Evolutionary conservation across 2,113 vertebrate genomes (phyloP).

Genomic region (Ceyx margarethae): DNA sequence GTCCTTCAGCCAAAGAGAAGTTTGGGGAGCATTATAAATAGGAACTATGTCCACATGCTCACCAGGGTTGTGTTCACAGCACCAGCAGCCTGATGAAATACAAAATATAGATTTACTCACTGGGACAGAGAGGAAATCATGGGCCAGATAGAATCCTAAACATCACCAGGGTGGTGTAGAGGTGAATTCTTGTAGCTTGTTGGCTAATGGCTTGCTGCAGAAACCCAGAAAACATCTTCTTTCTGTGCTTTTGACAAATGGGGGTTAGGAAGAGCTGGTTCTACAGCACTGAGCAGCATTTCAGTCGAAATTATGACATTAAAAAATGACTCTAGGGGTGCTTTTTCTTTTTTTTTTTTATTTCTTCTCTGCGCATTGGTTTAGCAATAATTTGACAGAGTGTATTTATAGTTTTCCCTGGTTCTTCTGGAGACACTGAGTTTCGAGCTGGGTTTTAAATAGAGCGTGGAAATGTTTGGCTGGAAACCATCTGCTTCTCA

Average conservation of each 20-base stretch:
- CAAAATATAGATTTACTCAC: background rate
- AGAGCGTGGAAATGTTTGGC: background rate
- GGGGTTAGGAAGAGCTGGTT: background rate
- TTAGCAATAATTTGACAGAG: background rate
- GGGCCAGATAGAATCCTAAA: background rate
- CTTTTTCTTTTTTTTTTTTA: background rate
- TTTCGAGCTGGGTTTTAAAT: constrained; percentile 17
- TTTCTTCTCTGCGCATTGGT: background rate
- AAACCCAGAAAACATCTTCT: background rate
- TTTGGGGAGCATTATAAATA: constrained; percentile 21
- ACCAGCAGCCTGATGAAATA: background rate
- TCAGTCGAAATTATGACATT: background rate
- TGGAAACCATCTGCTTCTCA: constrained; percentile 20
- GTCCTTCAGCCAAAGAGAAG: constrained; percentile 1
- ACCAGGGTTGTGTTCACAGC: background rate
- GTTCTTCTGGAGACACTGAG: background rate
- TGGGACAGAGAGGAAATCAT: background rate
- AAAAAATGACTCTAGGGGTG: background rate
- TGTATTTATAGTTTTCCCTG: background rate
- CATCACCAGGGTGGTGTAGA: background rate
- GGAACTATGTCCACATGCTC: background rate
- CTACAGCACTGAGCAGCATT: background rate
- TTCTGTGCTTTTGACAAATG: background rate
- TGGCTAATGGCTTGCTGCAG: background rate
- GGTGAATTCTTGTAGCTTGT: background rate